Evolutionary conservation across 2,797 vertebrate species (phyloP).

Genomic region (Alcedo atthis): DNA sequence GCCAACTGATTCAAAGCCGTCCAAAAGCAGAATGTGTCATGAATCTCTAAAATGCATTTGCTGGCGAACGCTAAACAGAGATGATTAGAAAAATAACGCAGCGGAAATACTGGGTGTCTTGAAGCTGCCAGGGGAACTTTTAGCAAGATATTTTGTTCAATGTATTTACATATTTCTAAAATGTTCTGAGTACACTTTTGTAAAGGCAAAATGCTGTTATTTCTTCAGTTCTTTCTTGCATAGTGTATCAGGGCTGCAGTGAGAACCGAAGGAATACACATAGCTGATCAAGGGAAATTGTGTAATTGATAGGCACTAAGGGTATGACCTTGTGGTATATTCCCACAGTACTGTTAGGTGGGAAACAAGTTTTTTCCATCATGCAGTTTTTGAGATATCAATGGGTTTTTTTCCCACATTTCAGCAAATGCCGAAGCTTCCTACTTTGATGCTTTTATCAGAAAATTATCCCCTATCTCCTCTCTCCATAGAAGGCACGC

Average conservation of each 20-base stretch:
- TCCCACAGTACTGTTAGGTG: constrained; percentile 27
- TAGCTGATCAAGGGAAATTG: constrained; percentile 64
- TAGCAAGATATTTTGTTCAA: constrained; percentile 31
- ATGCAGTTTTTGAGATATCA: constrained; percentile 15
- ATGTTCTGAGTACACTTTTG: background rate
- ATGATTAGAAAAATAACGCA: constrained; percentile 58
- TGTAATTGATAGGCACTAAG: constrained; percentile 62
- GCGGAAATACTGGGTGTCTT: constrained; percentile 49
- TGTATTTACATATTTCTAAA: constrained; percentile 59
- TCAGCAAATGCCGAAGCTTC: constrained; percentile 16
- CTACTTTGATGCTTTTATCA: constrained; percentile 54
- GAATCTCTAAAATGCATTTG: constrained; percentile 66
- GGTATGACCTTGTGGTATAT: constrained; percentile 60
- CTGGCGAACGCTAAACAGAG: constrained; percentile 52
- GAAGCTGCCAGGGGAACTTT: constrained; percentile 64
- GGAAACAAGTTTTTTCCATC: constrained; percentile 21
- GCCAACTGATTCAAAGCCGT: constrained; percentile 70
- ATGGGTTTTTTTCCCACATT: background rate
- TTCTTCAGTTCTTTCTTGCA: constrained; percentile 11
- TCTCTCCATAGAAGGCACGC: constrained; percentile 15
- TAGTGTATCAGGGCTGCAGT: background rate
- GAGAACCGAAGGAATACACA: background rate
- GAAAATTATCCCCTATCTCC: constrained; percentile 56
- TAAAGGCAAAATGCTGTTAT: background rate
- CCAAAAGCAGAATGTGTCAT: constrained; percentile 67